A percentile compares a stretch with the other conserved stretches of the same genome.
phyloP scores from a whole-genome alignment of 2,113 vertebrate species.

The Petrocephalus zakoni region DNA sequence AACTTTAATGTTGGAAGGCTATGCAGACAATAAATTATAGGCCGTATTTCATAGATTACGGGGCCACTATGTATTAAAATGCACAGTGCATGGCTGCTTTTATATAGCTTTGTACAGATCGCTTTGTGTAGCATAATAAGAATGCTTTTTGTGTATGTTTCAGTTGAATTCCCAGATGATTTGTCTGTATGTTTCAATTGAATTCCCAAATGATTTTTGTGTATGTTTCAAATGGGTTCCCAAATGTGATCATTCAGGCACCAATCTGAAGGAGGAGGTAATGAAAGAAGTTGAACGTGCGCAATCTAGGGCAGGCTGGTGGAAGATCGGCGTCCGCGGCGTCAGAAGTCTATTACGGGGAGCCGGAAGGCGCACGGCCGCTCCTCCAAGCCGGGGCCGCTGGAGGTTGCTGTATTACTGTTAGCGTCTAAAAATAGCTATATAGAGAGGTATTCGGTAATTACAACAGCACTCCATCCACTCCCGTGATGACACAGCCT shows the following conservation, averaged over 20 bases:
- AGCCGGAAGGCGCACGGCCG: not conserved
- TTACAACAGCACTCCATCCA: not conserved
- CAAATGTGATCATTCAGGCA: not conserved
- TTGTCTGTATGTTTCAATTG: not conserved
- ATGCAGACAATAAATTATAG: not conserved
- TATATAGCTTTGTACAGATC: not conserved
- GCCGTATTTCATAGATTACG: not conserved
- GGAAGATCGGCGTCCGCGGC: not conserved
- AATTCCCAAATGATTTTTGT: not conserved
- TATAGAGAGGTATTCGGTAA: slow-evolving; percentile 1
- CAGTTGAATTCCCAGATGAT: not conserved
- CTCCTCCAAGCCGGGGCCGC: not conserved
- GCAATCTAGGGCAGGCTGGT: not conserved
- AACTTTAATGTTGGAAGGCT: not conserved
- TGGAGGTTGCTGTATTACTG: not conserved
- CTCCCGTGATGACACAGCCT: not conserved
- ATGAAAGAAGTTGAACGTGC: not conserved
- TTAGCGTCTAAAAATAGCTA: slow-evolving; percentile 25
- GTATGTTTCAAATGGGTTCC: not conserved
- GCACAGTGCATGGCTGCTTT: not conserved
- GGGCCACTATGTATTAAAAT: not conserved
- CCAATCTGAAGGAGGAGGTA: not conserved
- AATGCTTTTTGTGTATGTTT: not conserved
- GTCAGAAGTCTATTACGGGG: not conserved
- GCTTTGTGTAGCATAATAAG: not conserved